Percentiles rank a stretch among this genome's conserved stretches.
Evolutionary conservation across 2,888 invertebrate species (phyloP).

Genomic region (Notodromas monacha): DNA sequence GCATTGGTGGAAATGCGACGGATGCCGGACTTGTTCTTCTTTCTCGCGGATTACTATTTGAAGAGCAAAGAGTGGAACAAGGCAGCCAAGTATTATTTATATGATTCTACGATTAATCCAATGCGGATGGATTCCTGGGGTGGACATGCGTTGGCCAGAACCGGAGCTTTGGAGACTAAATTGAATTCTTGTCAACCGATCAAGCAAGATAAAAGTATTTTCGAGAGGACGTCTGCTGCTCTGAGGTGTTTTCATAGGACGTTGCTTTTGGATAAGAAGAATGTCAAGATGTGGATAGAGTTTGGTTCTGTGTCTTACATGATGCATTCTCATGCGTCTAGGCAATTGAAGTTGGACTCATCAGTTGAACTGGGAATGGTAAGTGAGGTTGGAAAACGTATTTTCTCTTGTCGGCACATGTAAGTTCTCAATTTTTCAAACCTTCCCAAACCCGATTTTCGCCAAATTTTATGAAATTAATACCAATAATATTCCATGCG

Average conservation of each 20-base stretch:
- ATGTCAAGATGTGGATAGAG: conserved; percentile 53
- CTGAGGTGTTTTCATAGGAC: conserved; percentile 48
- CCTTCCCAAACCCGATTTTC: no score
- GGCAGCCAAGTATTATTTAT: conserved; percentile 43
- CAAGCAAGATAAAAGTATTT: neutral
- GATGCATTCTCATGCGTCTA: conserved; percentile 59
- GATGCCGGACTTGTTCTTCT: conserved; percentile 39
- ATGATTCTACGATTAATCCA: conserved; percentile 48
- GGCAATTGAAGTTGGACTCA: conserved; percentile 40
- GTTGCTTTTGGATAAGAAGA: conserved; percentile 33
- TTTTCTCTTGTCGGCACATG: no score
- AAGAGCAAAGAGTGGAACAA: conserved; percentile 41
- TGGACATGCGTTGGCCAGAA: conserved; percentile 33
- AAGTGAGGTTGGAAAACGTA: no score
- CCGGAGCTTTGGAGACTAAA: conserved; percentile 35
- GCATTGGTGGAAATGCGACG: neutral
- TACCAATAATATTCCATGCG: no score
- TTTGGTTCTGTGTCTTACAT: conserved; percentile 64
- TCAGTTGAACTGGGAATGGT: no score
- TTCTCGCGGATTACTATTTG: conserved; percentile 71
- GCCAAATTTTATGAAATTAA: no score
- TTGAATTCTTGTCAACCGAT: conserved; percentile 26
- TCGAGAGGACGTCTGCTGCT: conserved; percentile 13
- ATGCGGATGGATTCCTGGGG: conserved; percentile 70
- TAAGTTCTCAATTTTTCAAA: no score